A percentile compares a stretch with the other conserved stretches of the same genome.
These are phyloP conservation scores for Rhabdophis nuchalis DNA, from an alignment of 2,797 vertebrate genomes.

Conservation along the genomic window DNA sequence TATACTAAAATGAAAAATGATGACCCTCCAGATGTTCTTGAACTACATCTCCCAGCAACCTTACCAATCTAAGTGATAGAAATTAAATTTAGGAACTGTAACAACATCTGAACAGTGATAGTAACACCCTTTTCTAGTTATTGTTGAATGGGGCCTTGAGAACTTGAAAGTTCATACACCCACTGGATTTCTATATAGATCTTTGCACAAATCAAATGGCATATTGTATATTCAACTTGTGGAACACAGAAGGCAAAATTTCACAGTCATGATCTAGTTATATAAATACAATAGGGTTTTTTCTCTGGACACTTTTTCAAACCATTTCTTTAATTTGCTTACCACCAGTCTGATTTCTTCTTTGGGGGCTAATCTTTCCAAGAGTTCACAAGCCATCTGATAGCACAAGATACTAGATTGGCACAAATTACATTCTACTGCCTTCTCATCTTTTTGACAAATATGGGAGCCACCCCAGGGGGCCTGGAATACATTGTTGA, in stretches of 20 bases:
- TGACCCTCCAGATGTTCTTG: neutral
- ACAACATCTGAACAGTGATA: neutral
- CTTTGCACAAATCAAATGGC: neutral
- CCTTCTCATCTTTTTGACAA: constrained; percentile 96
- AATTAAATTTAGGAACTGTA: neutral
- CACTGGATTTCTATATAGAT: neutral
- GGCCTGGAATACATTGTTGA: constrained; percentile 98
- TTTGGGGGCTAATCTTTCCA: constrained; percentile 90
- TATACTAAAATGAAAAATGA: neutral
- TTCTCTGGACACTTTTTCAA: neutral
- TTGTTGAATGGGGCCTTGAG: neutral
- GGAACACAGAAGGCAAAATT: neutral
- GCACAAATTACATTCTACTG: constrained; percentile 90
- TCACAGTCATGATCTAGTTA: neutral
- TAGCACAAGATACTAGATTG: constrained; percentile 99
- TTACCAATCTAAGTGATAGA: neutral
- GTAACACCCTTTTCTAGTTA: neutral
- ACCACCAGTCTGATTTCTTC: constrained; percentile 97
- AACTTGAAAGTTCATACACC: neutral
- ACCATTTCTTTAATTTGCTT: constrained; percentile 55
- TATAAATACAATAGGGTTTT: neutral
- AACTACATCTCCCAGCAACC: neutral
- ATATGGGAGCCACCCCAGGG: constrained; percentile 98
- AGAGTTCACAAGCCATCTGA: constrained; percentile 94
- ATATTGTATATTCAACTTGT: neutral